phyloP scores from a whole-genome alignment of 2,113 vertebrate species.

The Barbus barbus region DNA sequence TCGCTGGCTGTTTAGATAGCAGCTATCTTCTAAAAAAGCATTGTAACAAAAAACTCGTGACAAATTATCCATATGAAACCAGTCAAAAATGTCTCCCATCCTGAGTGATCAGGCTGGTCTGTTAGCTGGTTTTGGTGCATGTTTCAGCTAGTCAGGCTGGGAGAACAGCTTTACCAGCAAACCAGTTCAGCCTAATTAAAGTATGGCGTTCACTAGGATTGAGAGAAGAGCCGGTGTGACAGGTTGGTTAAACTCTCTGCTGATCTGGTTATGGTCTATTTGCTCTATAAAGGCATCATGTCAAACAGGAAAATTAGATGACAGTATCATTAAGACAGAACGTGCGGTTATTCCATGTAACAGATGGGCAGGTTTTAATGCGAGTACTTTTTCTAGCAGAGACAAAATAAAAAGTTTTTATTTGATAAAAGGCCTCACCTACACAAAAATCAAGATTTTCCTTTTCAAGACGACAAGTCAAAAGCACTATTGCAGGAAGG shows the following conservation, averaged over 20 bases:
- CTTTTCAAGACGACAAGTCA: too few relatives aligned
- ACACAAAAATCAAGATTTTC: too few relatives aligned
- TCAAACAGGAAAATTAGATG: not conserved
- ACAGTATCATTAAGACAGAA: not conserved
- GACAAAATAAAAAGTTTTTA: too few relatives aligned
- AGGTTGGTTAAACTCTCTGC: not conserved
- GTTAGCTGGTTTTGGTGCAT: not conserved
- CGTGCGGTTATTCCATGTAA: not conserved
- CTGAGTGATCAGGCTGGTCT: too few relatives aligned
- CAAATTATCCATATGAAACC: not conserved
- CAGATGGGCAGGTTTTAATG: not conserved
- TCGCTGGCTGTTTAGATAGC: too few relatives aligned
- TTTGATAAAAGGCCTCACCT: too few relatives aligned
- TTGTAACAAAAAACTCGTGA: too few relatives aligned
- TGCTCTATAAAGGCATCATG: not conserved
- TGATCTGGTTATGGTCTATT: not conserved
- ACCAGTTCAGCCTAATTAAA: not conserved
- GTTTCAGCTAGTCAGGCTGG: not conserved
- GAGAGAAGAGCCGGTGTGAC: not conserved
- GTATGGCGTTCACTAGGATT: too few relatives aligned
- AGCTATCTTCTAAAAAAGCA: too few relatives aligned
- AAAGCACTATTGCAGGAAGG: not conserved
- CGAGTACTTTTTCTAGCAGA: too few relatives aligned
- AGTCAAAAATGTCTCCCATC: too few relatives aligned
- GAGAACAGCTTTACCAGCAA: not conserved